Evolutionary conservation across 2,797 vertebrate genomes (phyloP), one percentile per base, ranked within the genome.

Genomic region (Scolopax rusticola): DNA sequence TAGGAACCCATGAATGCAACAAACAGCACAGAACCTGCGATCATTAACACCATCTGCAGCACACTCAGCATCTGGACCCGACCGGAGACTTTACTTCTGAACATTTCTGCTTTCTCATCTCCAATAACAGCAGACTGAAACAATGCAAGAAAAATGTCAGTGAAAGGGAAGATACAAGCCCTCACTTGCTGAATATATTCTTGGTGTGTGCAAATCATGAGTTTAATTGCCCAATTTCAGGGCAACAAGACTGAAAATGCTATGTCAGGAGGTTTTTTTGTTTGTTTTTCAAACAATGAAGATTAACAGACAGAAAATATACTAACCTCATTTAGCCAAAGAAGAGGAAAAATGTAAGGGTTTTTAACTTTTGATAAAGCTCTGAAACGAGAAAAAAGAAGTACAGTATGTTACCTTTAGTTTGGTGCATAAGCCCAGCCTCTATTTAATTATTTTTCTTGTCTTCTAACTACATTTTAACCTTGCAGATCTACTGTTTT

Each of bases 261-360:
- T 43, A 18, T 15, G 13, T 28, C 8, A 4, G 24, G 8, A 36
- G 0, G 33, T 33, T 28, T 0, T 27, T 47, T 36, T 24, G 3
- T 23, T 47, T 2, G 13, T 15, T 54, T 91, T 82, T 51, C 33
- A 36, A 90, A 53, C 14, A 84, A 11, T 63, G 23, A 90, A 50
- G 25, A 61, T 73, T 91, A 75, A 86, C 28, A 83, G 33, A 54
- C 8, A 77, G 51, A 92, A 93, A 86, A 78, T 21, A 90, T 87
- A 97, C 98, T 98, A 89, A 99, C 99, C 99, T 99, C 99, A 91
- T 99, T 99, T 85, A 99, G 96, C 99, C 99, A 99, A 93, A 98
- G 89, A 75, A 99, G 0, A 80, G 99, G 99, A 78, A 99, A 99
- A 67, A 99, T 1, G 21, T 98, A 99, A 40, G 97, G 51, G 2